These are phyloP conservation scores for Acrocephalus scirpaceus DNA, from an alignment of 2,797 vertebrate species.

Conservation along the genomic window DNA sequence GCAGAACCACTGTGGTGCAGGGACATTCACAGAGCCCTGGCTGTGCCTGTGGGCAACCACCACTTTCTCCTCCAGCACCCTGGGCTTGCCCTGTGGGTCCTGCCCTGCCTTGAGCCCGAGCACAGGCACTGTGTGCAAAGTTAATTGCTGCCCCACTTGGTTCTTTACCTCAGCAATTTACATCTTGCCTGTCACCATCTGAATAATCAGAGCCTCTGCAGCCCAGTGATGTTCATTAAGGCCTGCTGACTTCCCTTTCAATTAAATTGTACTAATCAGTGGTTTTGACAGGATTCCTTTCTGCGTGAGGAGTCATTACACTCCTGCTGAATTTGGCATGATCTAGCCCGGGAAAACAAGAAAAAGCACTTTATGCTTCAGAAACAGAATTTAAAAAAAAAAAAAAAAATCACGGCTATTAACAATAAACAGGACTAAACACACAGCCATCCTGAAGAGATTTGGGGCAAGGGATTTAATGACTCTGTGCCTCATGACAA, in stretches of 20 bases:
- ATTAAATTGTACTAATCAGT: not conserved
- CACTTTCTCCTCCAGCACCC: not conserved
- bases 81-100: not conserved
- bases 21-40: not conserved
- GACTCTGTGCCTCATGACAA: not conserved
- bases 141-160: not conserved
- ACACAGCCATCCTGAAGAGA: not conserved
- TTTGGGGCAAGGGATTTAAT: not conserved
- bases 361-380: not conserved
- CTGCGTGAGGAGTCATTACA: not conserved
- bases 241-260: slow-evolving; percentile 4
- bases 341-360: not conserved
- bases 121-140: not conserved
- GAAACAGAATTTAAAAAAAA: not conserved
- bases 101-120: not conserved
- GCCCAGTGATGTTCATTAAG: not conserved
- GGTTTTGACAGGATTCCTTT: not conserved
- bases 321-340: not conserved
- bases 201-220: not conserved
- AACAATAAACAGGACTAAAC: not conserved
- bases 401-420: not conserved
- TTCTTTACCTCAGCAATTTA: not conserved
- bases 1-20: not conserved
- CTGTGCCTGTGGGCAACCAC: not conserved
- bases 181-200: not conserved